Percentiles rank a stretch among this genome's conserved stretches.
Evolutionary conservation across 2,113 vertebrate species (phyloP).

Genomic region (Poeciliopsis occidentalis): DNA sequence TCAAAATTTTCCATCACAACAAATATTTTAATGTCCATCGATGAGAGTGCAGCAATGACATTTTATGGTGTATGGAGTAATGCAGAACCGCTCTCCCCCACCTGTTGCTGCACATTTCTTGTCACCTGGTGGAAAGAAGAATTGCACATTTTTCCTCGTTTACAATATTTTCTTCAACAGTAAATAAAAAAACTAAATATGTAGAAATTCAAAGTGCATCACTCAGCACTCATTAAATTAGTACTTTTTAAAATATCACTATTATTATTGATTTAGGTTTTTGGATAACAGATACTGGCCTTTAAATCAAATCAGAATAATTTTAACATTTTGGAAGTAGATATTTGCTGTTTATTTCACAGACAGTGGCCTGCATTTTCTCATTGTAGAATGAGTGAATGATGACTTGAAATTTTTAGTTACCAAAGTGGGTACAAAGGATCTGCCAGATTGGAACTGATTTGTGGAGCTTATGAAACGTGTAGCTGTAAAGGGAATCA

Average conservation of each 20-base stretch:
- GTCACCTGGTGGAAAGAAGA: background rate
- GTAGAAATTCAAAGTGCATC: no score
- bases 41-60: background rate
- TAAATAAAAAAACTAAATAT: no score
- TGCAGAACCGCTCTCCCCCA: background rate
- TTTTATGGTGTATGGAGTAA: background rate
- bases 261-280: background rate
- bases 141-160: background rate
- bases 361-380: background rate
- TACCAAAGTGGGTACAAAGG: no score
- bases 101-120: background rate
- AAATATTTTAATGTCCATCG: background rate
- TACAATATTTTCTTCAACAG: no score
- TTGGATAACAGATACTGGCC: background rate
- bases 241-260: no score
- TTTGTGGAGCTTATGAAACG: no score
- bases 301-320: background rate
- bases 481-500: no score
- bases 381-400: background rate
- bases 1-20: background rate
- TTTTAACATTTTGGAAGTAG: no score
- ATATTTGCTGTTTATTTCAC: background rate
- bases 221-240: no score
- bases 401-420: background rate
- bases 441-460: background rate